These are phyloP conservation scores for Antitype chi DNA, from an alignment of 2,888 invertebrate species.

Conservation along the genomic window DNA sequence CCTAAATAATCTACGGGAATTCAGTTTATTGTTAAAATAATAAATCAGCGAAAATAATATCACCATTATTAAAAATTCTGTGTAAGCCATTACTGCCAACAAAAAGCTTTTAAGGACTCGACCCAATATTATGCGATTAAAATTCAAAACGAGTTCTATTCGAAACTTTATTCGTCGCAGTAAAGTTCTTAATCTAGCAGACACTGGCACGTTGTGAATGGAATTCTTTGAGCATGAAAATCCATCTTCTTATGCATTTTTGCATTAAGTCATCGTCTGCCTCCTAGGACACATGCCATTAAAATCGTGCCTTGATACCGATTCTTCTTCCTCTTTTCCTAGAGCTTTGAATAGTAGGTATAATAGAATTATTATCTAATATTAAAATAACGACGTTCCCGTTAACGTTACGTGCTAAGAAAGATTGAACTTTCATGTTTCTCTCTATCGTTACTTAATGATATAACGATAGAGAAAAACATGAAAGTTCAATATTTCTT, in stretches of 20 bases:
- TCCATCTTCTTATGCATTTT: conserved; percentile 70
- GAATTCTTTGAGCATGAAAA: conserved; percentile 67
- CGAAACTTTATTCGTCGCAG: conserved; percentile 58
- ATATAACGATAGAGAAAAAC: too few relatives aligned
- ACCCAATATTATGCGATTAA: conserved; percentile 66
- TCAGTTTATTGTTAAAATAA: conserved; percentile 17
- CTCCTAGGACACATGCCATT: conserved; percentile 53
- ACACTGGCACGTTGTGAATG: conserved; percentile 68
- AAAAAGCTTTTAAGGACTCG: conserved; percentile 60
- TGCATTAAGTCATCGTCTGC: conserved; percentile 57
- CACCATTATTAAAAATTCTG: conserved; percentile 47
- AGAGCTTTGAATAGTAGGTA: conserved; percentile 33
- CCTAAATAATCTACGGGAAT: not conserved
- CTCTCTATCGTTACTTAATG: conserved; percentile 3
- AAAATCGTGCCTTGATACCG: conserved; percentile 54
- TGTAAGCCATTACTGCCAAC: conserved; percentile 58
- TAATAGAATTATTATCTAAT: conserved; percentile 28
- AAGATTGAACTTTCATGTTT: not conserved
- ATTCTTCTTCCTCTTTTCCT: conserved; percentile 52
- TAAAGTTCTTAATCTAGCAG: conserved; percentile 69
- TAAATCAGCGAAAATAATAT: conserved; percentile 25
- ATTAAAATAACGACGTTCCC: conserved; percentile 13
- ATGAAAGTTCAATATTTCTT: too few relatives aligned
- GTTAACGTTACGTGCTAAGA: not conserved
- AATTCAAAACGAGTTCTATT: conserved; percentile 68